Evolutionary conservation across 2,888 invertebrate species (phyloP), one percentile per base, ranked within the genome.

Genomic region (Ophioninae sp.): DNA sequence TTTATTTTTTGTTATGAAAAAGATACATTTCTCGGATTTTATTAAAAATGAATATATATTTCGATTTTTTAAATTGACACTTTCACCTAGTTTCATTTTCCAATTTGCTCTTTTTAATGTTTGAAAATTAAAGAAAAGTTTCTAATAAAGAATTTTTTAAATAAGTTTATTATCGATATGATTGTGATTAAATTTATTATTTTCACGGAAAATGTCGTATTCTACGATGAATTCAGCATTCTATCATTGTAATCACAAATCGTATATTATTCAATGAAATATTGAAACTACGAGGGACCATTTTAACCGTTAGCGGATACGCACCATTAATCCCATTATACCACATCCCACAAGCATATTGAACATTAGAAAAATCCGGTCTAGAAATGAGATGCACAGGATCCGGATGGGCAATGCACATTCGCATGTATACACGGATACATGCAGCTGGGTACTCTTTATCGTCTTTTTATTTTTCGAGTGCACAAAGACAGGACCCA

Each of bases 401-500:
- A 74, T 37, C 20, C 59, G n/a, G 6, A 77, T 72, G 59, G 61
- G n/a, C 41, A 77, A 77, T 51, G 51, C 17, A 51, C 51, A 51
- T 51, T 51, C 51, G 51, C 51, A 13, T 44, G 73, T 76, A 79
- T 81, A 79, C 58, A 79, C 76, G 61, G 65, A 41, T 78, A 37
- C 56, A 73, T 84, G 71, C 22, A 81, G 72, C 72, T 22, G 41
- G 37, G 58, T 7, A 2, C 37, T n/a, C 39, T 61, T 64, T 67
- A 68, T 67, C 13, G 13, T 22, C 5, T 65, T 64, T 64, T 41
- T 64, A 65, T 23, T 58, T 56, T 69, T 79, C 51, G 5, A 6
- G 63, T 58, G 44, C 59, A 81, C 74, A 84, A 79, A 61, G 63
- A 59, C 44, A 72, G 67, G 67, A 84, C 61, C 81, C 79, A 67